These are phyloP conservation scores for Octodon degus DNA, from an alignment of 2,113 vertebrate species.

Conservation along the genomic window DNA sequence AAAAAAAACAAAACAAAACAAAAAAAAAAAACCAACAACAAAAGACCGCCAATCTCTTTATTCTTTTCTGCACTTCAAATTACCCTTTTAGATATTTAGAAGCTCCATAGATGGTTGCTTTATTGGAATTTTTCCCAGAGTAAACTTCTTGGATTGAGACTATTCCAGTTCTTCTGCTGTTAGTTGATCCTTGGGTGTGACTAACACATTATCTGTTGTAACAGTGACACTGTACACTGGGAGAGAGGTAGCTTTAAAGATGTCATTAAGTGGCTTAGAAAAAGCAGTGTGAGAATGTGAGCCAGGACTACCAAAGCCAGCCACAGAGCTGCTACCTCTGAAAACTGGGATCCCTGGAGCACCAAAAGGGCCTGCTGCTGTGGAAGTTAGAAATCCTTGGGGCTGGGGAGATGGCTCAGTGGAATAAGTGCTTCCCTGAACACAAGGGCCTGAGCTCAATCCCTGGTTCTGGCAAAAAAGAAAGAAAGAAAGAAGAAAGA, in stretches of 20 bases:
- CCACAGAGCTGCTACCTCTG: slow-evolving; percentile 29
- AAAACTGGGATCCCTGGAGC: slow-evolving; percentile 45
- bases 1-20: too few relatives aligned
- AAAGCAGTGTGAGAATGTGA: slow-evolving; percentile 47
- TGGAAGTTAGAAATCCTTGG: slow-evolving; percentile 71
- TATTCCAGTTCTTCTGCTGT: slow-evolving; percentile 91
- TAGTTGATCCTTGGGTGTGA: slow-evolving; percentile 89
- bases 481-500: too few relatives aligned
- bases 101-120: slow-evolving; percentile 90
- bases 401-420: too few relatives aligned
- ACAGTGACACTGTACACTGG: neutral
- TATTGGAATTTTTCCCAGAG: slow-evolving; percentile 90
- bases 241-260: neutral
- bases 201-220: slow-evolving; percentile 82
- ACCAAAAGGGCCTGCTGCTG: slow-evolving; percentile 64
- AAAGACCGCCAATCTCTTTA: neutral
- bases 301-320: neutral
- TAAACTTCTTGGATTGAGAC: slow-evolving; percentile 90
- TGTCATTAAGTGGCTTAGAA: slow-evolving; percentile 71
- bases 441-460: too few relatives aligned
- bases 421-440: too few relatives aligned
- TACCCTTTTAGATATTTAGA: slow-evolving; percentile 80
- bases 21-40: neutral
- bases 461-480: too few relatives aligned
- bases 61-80: slow-evolving; percentile 48